Evolutionary conservation across 2,888 invertebrate species (phyloP).

Genomic region (Podabrus alpinus): DNA sequence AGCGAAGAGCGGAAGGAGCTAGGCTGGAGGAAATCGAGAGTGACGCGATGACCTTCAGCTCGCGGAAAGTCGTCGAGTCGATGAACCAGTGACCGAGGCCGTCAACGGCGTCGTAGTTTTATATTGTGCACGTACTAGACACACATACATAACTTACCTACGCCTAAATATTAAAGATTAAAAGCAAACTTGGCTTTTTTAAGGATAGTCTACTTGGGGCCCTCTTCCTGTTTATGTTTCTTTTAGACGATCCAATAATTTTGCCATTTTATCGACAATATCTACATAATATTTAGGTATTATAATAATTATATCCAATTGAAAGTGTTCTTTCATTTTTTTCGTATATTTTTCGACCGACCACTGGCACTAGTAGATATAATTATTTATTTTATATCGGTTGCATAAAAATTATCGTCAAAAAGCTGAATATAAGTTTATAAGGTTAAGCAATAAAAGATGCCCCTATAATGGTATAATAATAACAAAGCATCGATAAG

Average conservation of each 20-base stretch:
- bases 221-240: no score
- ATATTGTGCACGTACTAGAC: conserved; percentile 12
- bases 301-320: not conserved
- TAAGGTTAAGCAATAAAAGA: no score
- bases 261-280: not conserved
- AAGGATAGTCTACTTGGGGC: no score
- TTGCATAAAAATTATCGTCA: not conserved
- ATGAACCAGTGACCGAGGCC: conserved; percentile 55
- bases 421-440: not conserved
- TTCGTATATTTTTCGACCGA: no score
- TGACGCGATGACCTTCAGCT: conserved; percentile 52
- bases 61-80: conserved; percentile 57
- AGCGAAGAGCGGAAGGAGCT: conserved; percentile 28
- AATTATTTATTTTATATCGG: no score
- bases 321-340: not conserved
- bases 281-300: no score
- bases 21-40: conserved; percentile 34
- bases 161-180: conserved; percentile 2
- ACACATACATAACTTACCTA: not conserved
- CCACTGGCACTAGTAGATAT: no score
- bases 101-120: conserved; percentile 20
- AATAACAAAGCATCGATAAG: no score
- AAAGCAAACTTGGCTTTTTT: not conserved
- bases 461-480: no score
- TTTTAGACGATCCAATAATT: not conserved